A percentile compares a stretch with the other conserved stretches of the same genome.
These are phyloP conservation scores for Parnassius glacialis DNA, from an alignment of 2,888 invertebrate genomes.

Conservation along the genomic window DNA sequence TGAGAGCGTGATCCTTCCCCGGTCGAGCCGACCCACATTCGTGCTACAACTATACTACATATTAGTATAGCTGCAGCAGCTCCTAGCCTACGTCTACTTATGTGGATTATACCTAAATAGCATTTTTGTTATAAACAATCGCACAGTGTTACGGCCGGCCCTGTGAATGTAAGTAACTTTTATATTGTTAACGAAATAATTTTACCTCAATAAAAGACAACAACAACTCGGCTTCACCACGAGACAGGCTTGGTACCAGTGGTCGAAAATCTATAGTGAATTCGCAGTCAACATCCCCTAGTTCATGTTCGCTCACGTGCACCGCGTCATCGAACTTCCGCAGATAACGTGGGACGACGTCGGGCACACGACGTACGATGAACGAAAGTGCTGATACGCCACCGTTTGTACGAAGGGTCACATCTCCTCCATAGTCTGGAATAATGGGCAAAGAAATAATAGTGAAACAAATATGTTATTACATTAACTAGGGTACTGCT, in stretches of 20 bases:
- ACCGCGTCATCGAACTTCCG: slow-evolving; percentile 88
- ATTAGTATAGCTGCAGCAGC: too few species aligned
- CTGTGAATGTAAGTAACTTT: too few species aligned
- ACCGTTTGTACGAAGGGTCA: slow-evolving; percentile 89
- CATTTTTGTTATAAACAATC: too few species aligned
- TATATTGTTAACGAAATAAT: not conserved
- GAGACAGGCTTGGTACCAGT: slow-evolving; percentile 81
- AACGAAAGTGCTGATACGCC: slow-evolving; percentile 90
- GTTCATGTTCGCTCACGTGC: slow-evolving; percentile 89
- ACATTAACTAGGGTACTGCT: too few species aligned
- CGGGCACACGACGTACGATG: slow-evolving; percentile 91
- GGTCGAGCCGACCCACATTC: too few species aligned
- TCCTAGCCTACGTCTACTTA: too few species aligned
- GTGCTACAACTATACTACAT: too few species aligned
- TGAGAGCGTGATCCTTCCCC: too few species aligned
- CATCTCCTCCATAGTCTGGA: slow-evolving; percentile 88
- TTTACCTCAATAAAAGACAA: slow-evolving; percentile 85
- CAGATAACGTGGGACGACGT: slow-evolving; percentile 87
- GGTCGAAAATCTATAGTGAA: slow-evolving; percentile 82
- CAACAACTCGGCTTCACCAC: slow-evolving; percentile 86
- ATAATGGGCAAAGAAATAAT: slow-evolving; percentile 19
- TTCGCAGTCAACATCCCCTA: slow-evolving; percentile 93
- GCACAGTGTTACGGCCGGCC: too few species aligned
- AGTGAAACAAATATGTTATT: not conserved
- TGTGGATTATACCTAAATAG: too few species aligned